Percentiles rank a stretch among this genome's conserved stretches.
phyloP scores from a whole-genome alignment of 2,888 invertebrate species.

The Hirtodrosophila cameraria region DNA sequence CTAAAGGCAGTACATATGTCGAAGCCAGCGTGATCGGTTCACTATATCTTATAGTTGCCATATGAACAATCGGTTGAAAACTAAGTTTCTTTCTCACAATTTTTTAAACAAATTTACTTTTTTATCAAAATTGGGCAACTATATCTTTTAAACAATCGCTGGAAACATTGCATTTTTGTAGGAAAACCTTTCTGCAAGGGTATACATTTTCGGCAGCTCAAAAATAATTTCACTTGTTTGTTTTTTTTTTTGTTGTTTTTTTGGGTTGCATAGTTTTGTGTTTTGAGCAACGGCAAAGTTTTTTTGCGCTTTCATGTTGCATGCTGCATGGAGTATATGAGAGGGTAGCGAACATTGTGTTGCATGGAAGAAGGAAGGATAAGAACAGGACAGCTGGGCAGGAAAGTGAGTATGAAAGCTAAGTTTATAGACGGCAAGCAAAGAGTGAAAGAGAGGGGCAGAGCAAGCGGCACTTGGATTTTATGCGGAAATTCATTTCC shows the following conservation, averaged over 20 bases:
- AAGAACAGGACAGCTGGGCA: constrained; percentile 49
- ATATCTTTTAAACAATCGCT: too few relatives aligned
- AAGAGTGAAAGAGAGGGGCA: constrained; percentile 24
- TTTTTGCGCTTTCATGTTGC: constrained; percentile 67
- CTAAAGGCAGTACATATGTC: too few relatives aligned
- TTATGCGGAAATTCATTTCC: constrained; percentile 76
- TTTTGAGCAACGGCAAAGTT: constrained; percentile 59
- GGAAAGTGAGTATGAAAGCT: constrained; percentile 63
- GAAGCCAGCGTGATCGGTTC: too few relatives aligned
- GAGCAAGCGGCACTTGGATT: constrained; percentile 55
- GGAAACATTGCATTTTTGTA: too few relatives aligned
- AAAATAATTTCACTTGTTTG: too few relatives aligned
- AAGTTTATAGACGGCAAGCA: constrained; percentile 66
- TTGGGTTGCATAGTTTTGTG: constrained; percentile 46
- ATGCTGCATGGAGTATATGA: constrained; percentile 57
- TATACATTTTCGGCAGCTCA: too few relatives aligned
- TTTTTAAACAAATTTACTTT: too few relatives aligned
- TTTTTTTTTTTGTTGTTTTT: constrained; percentile 17
- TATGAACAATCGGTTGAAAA: too few relatives aligned
- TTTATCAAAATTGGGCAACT: too few relatives aligned
- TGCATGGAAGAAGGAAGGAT: constrained; percentile 31
- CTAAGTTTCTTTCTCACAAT: too few relatives aligned
- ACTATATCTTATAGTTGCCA: too few relatives aligned
- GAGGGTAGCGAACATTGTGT: constrained; percentile 58
- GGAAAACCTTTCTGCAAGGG: too few relatives aligned